Evolutionary conservation across 2,113 vertebrate genomes (phyloP), one percentile per base, ranked within the genome.

Genomic region (Clarias macrocephalus): DNA sequence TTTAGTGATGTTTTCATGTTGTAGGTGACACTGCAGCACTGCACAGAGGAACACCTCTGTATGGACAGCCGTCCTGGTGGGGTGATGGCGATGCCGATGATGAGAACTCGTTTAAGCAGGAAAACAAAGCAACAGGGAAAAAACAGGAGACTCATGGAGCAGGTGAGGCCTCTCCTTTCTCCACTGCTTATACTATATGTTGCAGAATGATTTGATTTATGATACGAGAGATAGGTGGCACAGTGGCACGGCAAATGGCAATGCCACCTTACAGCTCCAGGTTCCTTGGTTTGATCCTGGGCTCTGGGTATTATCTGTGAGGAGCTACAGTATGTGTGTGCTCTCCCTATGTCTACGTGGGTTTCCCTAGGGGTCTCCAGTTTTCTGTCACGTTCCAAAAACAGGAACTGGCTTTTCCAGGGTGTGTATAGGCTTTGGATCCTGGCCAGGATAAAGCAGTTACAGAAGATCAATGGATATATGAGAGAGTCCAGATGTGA

Each of bases 41-140:
- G 92, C 98, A 96, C 85, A 97, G 98, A 80, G 97, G 98, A 83
- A 99, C 98, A 10, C 98, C 98, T 1, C 91, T 99, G 70, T 99
- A 99, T 70, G 98, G 98, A 3, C 98, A 99, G 87, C 98, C 98
- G 3, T 97, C 98, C 1, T 99, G 98, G 98, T 99, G 98, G 98
- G 98, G 98, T 57, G 97, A 99, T 48, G 97, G 95, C 57, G 98
- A 99, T 16, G 96, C 96, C 23, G 97, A 98, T 85, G 97, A 99
- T 77, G 95, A 97, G 91, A 96, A 96, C 93, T 96, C 96, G 85
- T 95, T 94, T 93, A 97, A 97, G 89, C 95, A 96, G 77, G 96
- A 96, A 83, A 94, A 92, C 88, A 99, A 97, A 90, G 85, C 93
- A 30, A 95, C 96, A 89, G 94, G 91, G 83, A 99, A 97, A 92